phyloP scores from a whole-genome alignment of 2,113 vertebrate genomes.

The Hipposideros armiger region DNA sequence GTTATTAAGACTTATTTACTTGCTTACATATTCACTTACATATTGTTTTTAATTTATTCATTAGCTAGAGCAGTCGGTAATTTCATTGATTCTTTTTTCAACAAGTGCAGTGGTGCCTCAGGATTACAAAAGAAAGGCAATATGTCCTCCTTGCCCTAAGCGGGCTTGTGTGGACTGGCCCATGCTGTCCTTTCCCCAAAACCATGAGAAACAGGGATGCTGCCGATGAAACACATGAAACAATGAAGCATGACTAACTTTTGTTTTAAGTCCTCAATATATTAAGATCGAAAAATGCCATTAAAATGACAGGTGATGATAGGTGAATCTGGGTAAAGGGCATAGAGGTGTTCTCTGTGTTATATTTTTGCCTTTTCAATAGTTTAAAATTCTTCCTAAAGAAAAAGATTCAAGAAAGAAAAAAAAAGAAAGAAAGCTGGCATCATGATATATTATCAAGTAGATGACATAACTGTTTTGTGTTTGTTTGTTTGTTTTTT shows the following conservation, averaged over 20 bases:
- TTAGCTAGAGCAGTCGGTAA: neutral
- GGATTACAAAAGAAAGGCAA: neutral
- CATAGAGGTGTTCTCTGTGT: neutral
- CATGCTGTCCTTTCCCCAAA: neutral
- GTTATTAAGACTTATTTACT: neutral
- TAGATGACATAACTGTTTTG: neutral
- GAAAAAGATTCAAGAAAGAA: neutral
- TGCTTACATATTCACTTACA: neutral
- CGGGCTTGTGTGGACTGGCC: neutral
- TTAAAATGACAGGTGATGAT: neutral
- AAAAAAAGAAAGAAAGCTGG: neutral
- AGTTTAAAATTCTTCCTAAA: constrained; percentile 18
- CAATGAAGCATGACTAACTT: neutral
- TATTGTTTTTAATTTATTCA: neutral
- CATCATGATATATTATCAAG: neutral
- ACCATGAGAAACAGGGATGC: neutral
- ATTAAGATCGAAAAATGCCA: neutral
- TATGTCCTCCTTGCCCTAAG: neutral
- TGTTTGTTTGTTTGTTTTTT: too few relatives aligned
- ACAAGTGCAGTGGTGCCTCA: neutral
- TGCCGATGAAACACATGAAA: neutral
- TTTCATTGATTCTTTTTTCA: neutral
- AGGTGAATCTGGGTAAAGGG: neutral
- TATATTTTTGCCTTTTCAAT: neutral
- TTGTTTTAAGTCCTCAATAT: neutral